Conservation (phyloP, 2,113 vertebrate genomes). For the Oreotrochilus melanogaster region DNA sequence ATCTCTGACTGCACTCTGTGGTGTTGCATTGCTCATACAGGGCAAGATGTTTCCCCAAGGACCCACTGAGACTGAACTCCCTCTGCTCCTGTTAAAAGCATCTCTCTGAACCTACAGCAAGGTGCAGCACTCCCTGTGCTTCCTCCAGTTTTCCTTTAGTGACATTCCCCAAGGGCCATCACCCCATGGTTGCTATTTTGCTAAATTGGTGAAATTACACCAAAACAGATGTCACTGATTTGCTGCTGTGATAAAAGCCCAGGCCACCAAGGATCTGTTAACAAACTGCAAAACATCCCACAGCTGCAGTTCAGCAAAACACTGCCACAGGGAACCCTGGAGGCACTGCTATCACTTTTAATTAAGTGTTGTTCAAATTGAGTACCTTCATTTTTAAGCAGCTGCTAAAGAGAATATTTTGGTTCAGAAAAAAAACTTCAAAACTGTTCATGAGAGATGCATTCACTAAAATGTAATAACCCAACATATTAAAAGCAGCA, state of each 20-base stretch:
- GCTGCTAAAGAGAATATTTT: not conserved
- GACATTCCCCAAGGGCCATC: not conserved
- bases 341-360: not conserved
- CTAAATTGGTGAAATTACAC: not conserved
- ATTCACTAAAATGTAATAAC: not conserved
- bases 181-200: accelerated
- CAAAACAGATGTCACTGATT: not conserved
- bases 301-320: not conserved
- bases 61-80: not conserved
- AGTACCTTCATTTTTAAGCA: not conserved
- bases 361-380: not conserved
- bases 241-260: not conserved
- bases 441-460: not conserved
- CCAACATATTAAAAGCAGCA: not conserved
- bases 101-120: accelerated
- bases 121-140: not conserved
- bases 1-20: accelerated
- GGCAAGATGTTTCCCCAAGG: not conserved
- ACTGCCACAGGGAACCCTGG: not conserved
- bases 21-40: not conserved
- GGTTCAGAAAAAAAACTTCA: not conserved
- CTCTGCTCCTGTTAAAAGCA: accelerated
- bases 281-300: not conserved
- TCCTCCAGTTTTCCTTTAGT: not conserved
- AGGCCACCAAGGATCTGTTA: not conserved